Evolutionary conservation across 35 echinoderm and acorn worm species (phyloP).

Genomic region (Holothuria glaberrima): DNA sequence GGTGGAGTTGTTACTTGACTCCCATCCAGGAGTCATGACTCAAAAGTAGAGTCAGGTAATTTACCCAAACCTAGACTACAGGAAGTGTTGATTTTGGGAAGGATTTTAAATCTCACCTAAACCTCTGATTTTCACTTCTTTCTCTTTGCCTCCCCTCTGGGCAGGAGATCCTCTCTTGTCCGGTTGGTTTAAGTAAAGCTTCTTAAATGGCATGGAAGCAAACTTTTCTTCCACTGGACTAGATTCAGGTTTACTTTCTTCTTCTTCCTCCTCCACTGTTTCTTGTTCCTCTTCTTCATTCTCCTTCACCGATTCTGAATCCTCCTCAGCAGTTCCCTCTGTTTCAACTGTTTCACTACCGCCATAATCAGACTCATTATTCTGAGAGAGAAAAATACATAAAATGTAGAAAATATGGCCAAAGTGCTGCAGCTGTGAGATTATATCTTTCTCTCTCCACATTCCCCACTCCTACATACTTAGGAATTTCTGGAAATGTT

Average conservation of each 20-base stretch:
- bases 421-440: too few species aligned
- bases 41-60: too few species aligned
- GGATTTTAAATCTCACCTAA: neutral
- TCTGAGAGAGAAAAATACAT: neutral
- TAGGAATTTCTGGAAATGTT: too few species aligned
- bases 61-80: too few species aligned
- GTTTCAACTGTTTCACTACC: constrained; percentile 44
- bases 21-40: too few species aligned
- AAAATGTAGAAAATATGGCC: neutral
- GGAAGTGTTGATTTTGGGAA: too few species aligned
- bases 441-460: too few species aligned
- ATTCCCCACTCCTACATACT: too few species aligned
- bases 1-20: too few species aligned
- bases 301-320: constrained; percentile 41
- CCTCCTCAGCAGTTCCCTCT: constrained; percentile 51
- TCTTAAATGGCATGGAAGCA: constrained; percentile 42
- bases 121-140: constrained; percentile 41
- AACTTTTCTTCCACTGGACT: neutral
- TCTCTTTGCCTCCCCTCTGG: constrained; percentile 25
- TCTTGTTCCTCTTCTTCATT: constrained; percentile 54
- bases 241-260: neutral
- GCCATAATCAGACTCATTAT: constrained; percentile 14
- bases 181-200: constrained; percentile 27
- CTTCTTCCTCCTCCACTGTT: constrained; percentile 43
- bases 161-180: constrained; percentile 42